Conservation (phyloP, 2,888 invertebrate species). For the Dromius quadrimaculatus region DNA sequence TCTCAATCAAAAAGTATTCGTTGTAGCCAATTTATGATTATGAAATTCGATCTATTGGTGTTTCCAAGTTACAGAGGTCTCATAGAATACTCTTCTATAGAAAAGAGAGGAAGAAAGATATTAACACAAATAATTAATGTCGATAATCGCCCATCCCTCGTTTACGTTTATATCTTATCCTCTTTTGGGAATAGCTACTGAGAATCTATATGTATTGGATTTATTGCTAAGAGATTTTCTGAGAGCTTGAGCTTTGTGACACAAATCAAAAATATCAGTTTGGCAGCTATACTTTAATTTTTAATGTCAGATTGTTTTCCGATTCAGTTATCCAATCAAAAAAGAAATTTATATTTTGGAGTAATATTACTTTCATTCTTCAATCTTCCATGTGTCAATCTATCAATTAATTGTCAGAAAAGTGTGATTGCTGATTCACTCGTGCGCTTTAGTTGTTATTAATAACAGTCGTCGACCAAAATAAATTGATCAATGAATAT, state of each 20-base stretch:
- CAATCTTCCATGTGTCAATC: not conserved
- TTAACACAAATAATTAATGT: slow-evolving; percentile 34
- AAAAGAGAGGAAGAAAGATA: not conserved
- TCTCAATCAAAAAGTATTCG: no score
- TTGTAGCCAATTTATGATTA: no score
- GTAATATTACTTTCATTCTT: no score
- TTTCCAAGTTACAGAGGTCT: no score
- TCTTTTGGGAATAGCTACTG: not conserved
- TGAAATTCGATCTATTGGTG: no score
- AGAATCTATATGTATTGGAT: slow-evolving; percentile 43
- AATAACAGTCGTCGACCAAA: slow-evolving; percentile 23
- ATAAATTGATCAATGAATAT: slow-evolving; percentile 43
- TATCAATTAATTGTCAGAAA: not conserved
- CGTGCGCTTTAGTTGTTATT: slow-evolving; percentile 2
- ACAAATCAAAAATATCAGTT: slow-evolving; percentile 40
- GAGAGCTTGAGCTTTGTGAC: slow-evolving; percentile 29
- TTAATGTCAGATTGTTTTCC: slow-evolving; percentile 33
- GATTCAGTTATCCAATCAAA: slow-evolving; percentile 4
- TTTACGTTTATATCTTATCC: slow-evolving; percentile 25
- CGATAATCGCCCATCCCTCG: slow-evolving; percentile 4
- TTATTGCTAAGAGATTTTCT: slow-evolving; percentile 39
- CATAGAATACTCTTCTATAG: no score
- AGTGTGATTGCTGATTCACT: slow-evolving; percentile 15
- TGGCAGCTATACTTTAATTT: slow-evolving; percentile 37
- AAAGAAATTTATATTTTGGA: no score